A percentile compares a stretch with the other conserved stretches of the same genome.
These are phyloP conservation scores for Nymphicus hollandicus DNA, from an alignment of 2,113 vertebrate genomes.

Conservation along the genomic window DNA sequence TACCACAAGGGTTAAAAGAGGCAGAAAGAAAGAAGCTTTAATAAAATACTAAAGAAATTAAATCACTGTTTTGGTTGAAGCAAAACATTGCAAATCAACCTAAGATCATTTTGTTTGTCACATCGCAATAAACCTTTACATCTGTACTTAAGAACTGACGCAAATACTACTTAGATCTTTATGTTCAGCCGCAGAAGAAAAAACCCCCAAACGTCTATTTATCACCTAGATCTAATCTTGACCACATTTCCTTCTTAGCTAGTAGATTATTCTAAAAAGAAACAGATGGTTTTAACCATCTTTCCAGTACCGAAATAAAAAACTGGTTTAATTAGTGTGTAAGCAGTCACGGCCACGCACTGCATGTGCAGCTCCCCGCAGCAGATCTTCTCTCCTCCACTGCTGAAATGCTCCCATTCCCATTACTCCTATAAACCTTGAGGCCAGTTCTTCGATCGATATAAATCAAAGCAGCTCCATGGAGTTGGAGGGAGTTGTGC, in stretches of 20 bases:
- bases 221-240: slow-evolving; percentile 57
- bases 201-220: slow-evolving; percentile 6
- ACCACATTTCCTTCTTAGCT: background rate
- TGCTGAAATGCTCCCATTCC: background rate
- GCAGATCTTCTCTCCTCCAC: background rate
- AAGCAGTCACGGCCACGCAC: background rate
- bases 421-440: background rate
- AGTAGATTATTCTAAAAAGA: slow-evolving; percentile 38
- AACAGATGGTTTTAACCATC: slow-evolving; percentile 47
- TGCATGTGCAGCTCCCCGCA: background rate
- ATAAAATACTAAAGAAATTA: background rate
- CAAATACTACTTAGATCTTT: slow-evolving; percentile 26
- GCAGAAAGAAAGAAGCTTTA: background rate
- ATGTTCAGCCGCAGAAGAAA: background rate
- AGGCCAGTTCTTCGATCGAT: background rate
- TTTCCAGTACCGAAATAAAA: background rate
- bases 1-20: background rate
- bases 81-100: slow-evolving; percentile 25
- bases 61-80: background rate
- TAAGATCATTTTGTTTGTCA: background rate
- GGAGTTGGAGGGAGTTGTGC: background rate
- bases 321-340: slow-evolving; percentile 39
- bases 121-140: slow-evolving; percentile 41
- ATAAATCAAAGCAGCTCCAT: background rate
- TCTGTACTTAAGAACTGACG: slow-evolving; percentile 35